Percentiles rank a stretch among this genome's conserved stretches.
Conservation (phyloP, 2,797 vertebrate species). For the Momotus momota region DNA sequence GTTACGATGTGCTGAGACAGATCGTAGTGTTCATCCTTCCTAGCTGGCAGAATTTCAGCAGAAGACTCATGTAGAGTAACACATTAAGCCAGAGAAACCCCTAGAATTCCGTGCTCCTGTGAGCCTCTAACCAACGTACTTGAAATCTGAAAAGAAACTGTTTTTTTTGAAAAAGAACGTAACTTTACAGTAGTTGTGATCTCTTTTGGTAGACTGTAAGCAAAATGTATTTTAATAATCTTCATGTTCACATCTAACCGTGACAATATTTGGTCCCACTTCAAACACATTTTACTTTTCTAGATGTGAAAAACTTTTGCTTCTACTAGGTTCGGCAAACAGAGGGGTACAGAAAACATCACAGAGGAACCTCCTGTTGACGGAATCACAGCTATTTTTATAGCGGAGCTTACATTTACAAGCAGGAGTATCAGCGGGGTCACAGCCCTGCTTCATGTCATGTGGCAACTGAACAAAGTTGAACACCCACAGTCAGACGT, state of each 20-base stretch:
- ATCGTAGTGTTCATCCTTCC: fast-evolving
- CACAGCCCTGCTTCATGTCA: conserved; percentile 80
- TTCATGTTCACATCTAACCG: not conserved
- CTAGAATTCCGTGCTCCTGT: not conserved
- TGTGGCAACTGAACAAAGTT: conserved; percentile 56
- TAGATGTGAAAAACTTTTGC: not conserved
- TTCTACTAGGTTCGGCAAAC: conserved; percentile 41
- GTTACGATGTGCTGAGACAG: fast-evolving
- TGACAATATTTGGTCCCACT: not conserved
- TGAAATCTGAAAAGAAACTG: not conserved
- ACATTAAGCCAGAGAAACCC: not conserved
- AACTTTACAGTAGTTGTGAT: not conserved
- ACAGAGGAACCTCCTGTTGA: conserved; percentile 70
- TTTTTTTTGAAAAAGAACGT: not conserved
- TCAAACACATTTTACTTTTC: not conserved
- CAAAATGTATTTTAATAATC: not conserved
- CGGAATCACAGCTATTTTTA: conserved; percentile 77
- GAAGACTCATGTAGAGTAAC: not conserved
- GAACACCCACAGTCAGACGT: conserved; percentile 77
- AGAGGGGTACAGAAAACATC: conserved; percentile 49
- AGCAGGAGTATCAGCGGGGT: conserved; percentile 75
- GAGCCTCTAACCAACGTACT: not conserved
- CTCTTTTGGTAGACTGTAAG: not conserved
- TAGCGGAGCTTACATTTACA: conserved; percentile 80
- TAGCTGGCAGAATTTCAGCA: not conserved